Evolutionary conservation across 2,888 invertebrate species (phyloP).

Genomic region (Ectobius pallidus): DNA sequence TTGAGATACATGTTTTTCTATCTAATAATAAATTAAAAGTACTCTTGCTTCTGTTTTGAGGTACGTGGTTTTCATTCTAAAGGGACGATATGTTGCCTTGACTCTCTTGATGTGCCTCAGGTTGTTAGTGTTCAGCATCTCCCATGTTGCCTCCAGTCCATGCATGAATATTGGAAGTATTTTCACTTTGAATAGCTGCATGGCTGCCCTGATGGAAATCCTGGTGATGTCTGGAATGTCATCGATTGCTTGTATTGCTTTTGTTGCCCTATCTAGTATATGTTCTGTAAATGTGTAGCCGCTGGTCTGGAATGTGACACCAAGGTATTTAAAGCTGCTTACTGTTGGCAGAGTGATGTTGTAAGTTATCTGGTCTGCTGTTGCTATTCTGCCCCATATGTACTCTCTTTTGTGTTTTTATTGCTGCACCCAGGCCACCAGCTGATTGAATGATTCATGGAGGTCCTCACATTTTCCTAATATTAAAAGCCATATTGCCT

Average conservation of each 20-base stretch:
- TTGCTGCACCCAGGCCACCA: background rate
- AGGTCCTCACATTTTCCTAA: background rate
- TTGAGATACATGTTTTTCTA: no score
- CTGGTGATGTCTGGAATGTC: background rate
- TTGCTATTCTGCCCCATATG: background rate
- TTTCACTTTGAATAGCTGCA: no score
- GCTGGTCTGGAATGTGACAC: background rate
- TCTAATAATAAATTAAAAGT: no score
- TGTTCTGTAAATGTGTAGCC: background rate
- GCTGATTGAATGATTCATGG: no score
- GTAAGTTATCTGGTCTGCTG: background rate
- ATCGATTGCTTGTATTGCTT: no score
- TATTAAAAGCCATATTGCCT: background rate
- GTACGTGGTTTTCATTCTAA: no score
- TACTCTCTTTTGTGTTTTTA: background rate
- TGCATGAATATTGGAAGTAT: no score
- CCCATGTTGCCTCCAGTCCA: no score
- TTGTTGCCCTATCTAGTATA: background rate
- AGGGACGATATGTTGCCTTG: background rate
- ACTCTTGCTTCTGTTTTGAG: no score
- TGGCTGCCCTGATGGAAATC: no score
- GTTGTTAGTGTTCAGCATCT: no score
- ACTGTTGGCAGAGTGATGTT: background rate
- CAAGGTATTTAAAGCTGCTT: no score
- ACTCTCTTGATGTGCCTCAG: background rate